phyloP scores from a whole-genome alignment of 2,797 vertebrate genomes.

The Tenualosa thibaudeaui region DNA sequence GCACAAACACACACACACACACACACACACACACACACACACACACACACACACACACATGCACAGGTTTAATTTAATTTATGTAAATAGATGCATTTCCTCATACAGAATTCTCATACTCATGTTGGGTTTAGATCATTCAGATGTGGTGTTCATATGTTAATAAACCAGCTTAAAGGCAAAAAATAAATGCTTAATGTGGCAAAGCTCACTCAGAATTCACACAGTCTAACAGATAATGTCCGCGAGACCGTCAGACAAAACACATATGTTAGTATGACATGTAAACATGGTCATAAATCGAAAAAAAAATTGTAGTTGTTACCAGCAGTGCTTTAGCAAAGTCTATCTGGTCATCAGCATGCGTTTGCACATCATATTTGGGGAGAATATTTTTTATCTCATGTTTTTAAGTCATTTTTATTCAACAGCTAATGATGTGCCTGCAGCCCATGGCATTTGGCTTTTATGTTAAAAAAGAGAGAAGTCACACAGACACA shows the following conservation, averaged over 20 bases:
- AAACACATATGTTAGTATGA: background rate
- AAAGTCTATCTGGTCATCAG: background rate
- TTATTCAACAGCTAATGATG: background rate
- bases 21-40: constrained; percentile 1
- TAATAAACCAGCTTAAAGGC: too few relatives aligned
- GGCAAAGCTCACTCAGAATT: background rate
- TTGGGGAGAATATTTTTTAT: background rate
- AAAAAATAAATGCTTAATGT: background rate
- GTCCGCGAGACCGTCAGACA: background rate
- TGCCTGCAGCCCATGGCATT: background rate
- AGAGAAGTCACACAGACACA: background rate
- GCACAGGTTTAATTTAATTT: background rate
- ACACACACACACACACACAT: constrained; percentile 13
- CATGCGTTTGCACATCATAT: background rate
- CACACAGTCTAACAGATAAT: background rate
- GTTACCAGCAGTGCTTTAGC: background rate
- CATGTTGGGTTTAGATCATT: background rate
- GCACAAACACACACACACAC: background rate
- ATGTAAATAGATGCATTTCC: background rate
- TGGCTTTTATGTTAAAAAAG: background rate
- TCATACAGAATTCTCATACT: background rate
- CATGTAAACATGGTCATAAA: background rate
- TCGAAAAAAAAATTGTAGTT: background rate
- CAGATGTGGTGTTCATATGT: background rate
- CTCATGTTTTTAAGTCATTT: background rate